Conservation (phyloP, 2,888 invertebrate species). For the Melieria picta region DNA sequence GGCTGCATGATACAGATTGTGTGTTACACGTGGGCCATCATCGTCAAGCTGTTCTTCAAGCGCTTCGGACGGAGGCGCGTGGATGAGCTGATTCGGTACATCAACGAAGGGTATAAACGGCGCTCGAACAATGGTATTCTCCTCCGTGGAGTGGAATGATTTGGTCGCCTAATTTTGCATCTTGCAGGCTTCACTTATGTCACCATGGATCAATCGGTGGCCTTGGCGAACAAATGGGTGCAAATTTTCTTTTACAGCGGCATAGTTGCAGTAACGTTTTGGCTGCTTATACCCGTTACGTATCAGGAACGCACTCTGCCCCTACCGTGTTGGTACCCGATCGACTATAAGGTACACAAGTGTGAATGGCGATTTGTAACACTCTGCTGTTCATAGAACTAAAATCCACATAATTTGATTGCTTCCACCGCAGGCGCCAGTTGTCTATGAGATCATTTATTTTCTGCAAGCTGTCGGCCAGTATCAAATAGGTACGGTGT, state of each 20-base stretch:
- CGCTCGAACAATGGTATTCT: too few relatives aligned
- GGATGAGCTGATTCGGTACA: too few relatives aligned
- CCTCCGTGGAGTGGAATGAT: too few relatives aligned
- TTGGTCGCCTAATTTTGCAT: too few relatives aligned
- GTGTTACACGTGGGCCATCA: too few relatives aligned
- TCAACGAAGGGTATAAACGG: too few relatives aligned
- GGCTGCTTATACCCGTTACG: constrained; percentile 50
- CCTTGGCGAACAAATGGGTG: constrained; percentile 46
- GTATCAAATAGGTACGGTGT: constrained; percentile 57
- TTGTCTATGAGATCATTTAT: constrained; percentile 52
- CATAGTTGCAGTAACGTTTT: constrained; percentile 48
- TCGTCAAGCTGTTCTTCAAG: too few relatives aligned
- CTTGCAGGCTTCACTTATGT: constrained; percentile 54
- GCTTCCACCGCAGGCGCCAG: constrained; percentile 46
- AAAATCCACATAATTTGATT: background rate
- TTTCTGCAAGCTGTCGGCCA: constrained; percentile 60
- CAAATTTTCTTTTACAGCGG: constrained; percentile 50
- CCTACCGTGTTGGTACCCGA: constrained; percentile 60
- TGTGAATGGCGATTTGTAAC: background rate
- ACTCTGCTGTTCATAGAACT: background rate
- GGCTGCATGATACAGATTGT: too few relatives aligned
- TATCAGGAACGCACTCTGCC: constrained; percentile 54
- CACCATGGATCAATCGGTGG: constrained; percentile 48
- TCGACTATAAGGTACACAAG: constrained; percentile 52
- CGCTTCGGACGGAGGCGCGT: too few relatives aligned